These are phyloP conservation scores for Phyllotis vaccarum DNA, from an alignment of 2,797 vertebrate species.

Conservation along the genomic window DNA sequence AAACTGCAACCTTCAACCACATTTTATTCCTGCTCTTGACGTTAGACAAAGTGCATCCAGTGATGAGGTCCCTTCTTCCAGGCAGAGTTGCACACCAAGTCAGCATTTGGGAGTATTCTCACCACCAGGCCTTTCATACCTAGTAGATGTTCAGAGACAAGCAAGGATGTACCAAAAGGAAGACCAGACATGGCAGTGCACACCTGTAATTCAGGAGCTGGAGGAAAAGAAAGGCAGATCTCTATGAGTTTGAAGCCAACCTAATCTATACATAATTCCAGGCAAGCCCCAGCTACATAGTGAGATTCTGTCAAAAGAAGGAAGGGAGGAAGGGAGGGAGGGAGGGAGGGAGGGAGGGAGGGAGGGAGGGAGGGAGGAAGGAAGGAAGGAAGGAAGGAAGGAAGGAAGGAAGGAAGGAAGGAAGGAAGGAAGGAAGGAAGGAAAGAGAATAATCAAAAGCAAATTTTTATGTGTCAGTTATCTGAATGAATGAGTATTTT, in stretches of 20 bases:
- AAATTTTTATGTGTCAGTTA: not conserved
- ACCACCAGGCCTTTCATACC: not conserved
- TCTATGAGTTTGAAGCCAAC: not conserved
- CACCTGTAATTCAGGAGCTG: not conserved
- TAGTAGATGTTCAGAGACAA: not conserved
- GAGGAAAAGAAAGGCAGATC: not conserved
- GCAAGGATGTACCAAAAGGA: not conserved
- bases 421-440: rapidly evolving
- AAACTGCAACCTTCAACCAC: not conserved
- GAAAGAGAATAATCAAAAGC: not conserved
- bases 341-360: too few relatives aligned
- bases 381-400: rapidly evolving
- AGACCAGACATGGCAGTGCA: not conserved
- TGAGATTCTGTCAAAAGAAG: not conserved
- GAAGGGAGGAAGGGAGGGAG: too few relatives aligned
- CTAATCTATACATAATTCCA: not conserved
- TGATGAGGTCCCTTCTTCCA: not conserved
- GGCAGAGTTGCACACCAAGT: not conserved
- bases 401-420: not conserved
- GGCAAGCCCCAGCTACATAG: not conserved
- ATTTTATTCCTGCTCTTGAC: not conserved
- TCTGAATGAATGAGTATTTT: constrained; percentile 3
- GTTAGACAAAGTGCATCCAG: not conserved
- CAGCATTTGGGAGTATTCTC: not conserved
- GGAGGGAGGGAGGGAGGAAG: rapidly evolving